Percentiles rank a stretch among this genome's conserved stretches.
phyloP scores from a whole-genome alignment of 2,888 invertebrate species.

The Marasmarcha lunaedactyla region DNA sequence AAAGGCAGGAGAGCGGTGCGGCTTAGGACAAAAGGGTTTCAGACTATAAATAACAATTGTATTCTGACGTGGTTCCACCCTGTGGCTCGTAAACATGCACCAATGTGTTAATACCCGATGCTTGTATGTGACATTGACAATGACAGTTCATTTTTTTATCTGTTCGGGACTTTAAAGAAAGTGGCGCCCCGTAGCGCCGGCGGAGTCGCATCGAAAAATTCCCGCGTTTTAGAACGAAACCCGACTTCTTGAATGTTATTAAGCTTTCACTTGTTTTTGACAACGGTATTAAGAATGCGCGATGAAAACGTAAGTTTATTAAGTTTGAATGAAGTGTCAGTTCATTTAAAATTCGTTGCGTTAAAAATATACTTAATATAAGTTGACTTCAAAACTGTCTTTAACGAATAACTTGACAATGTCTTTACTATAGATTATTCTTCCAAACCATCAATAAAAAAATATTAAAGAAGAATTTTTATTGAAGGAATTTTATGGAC shows the following conservation, averaged over 20 bases:
- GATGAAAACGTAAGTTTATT: no score
- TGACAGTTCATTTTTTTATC: conserved; percentile 13
- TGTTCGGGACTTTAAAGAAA: conserved; percentile 10
- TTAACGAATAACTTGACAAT: no score
- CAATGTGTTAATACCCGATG: conserved; percentile 44
- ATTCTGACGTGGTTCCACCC: conserved; percentile 40
- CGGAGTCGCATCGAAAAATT: conserved; percentile 14
- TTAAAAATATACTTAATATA: no score
- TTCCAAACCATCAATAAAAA: no score
- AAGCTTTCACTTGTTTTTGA: conserved; percentile 24
- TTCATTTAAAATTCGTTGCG: no score
- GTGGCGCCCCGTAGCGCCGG: conserved; percentile 43
- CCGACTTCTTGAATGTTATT: conserved; percentile 16
- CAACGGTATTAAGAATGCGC: conserved; percentile 13
- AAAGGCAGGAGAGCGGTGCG: conserved; percentile 20
- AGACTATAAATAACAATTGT: conserved; percentile 49
- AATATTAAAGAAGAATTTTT: no score
- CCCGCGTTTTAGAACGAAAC: conserved; percentile 27
- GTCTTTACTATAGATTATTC: no score
- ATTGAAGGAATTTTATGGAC: no score
- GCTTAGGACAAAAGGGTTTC: conserved; percentile 39
- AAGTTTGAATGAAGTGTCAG: no score
- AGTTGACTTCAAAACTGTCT: no score
- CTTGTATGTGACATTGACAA: conserved; percentile 4
- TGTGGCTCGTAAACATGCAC: conserved; percentile 37